These are phyloP conservation scores for Smutsia gigantea DNA, from an alignment of 2,797 vertebrate species.

Conservation along the genomic window DNA sequence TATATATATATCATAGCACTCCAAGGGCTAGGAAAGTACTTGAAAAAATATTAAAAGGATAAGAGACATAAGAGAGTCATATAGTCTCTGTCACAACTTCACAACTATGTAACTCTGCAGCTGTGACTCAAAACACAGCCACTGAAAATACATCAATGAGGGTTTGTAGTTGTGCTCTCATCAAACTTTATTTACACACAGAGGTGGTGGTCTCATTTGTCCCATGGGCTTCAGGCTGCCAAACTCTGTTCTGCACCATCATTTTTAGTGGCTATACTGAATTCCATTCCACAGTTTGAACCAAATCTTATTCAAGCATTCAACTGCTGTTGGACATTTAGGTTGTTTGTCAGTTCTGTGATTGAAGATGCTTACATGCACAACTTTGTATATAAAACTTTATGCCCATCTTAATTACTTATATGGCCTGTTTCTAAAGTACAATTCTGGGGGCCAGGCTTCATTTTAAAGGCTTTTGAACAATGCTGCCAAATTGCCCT, in stretches of 20 bases:
- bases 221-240: not conserved
- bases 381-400: not conserved
- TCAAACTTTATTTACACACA: not conserved
- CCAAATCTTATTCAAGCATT: not conserved
- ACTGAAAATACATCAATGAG: not conserved
- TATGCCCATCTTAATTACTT: not conserved
- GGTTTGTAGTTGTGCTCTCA: fast-evolving
- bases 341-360: not conserved
- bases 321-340: not conserved
- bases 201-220: not conserved
- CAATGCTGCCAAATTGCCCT: not conserved
- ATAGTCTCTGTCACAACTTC: not conserved
- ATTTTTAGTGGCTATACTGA: not conserved
- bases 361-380: not conserved
- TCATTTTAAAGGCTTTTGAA: not conserved
- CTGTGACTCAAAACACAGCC: not conserved
- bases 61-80: not conserved
- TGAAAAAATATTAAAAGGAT: not conserved
- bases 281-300: not conserved
- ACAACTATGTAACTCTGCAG: not conserved
- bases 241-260: not conserved
- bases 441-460: not conserved
- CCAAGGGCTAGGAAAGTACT: not conserved
- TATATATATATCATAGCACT: not conserved
- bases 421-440: not conserved